These are phyloP conservation scores for Chaenogobius annularis DNA, from an alignment of 2,113 vertebrate species.

Conservation along the genomic window DNA sequence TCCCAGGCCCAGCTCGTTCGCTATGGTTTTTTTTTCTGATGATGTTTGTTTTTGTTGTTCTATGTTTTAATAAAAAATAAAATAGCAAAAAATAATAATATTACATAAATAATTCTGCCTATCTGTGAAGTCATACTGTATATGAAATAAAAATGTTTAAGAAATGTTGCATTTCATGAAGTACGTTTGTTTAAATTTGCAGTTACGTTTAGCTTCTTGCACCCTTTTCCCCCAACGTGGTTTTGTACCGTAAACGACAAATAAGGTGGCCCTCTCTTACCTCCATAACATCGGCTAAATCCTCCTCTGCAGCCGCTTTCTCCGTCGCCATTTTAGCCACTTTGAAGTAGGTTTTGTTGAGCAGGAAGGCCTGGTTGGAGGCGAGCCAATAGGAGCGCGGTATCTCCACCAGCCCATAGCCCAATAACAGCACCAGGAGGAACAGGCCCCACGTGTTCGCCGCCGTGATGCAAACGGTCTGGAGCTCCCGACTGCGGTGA, in stretches of 20 bases:
- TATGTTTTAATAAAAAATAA: too few species aligned
- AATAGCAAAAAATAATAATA: too few species aligned
- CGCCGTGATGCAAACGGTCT: slow-evolving; percentile 90
- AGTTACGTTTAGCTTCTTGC: background rate
- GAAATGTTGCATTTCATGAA: too few species aligned
- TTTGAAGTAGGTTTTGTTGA: slow-evolving; percentile 92
- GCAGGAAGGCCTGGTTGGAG: slow-evolving; percentile 82
- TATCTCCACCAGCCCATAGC: slow-evolving; percentile 93
- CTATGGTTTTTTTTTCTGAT: too few species aligned
- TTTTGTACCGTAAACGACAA: background rate
- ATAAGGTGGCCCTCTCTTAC: slow-evolving; percentile 56
- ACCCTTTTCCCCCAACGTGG: background rate
- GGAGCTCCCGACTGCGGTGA: slow-evolving; percentile 82
- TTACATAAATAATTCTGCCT: too few species aligned
- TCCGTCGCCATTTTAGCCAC: slow-evolving; percentile 88
- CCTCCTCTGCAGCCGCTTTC: slow-evolving; percentile 88
- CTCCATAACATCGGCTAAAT: slow-evolving; percentile 91
- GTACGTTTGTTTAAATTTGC: too few species aligned
- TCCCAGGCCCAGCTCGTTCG: too few species aligned
- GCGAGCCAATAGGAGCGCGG: slow-evolving; percentile 92
- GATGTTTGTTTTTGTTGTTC: too few species aligned
- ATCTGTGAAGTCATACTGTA: too few species aligned
- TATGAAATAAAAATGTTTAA: too few species aligned
- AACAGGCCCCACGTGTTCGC: slow-evolving; percentile 96
- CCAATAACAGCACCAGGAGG: slow-evolving; percentile 89